phyloP scores from a whole-genome alignment of 2,113 vertebrate genomes.

The Chunga burmeisteri region DNA sequence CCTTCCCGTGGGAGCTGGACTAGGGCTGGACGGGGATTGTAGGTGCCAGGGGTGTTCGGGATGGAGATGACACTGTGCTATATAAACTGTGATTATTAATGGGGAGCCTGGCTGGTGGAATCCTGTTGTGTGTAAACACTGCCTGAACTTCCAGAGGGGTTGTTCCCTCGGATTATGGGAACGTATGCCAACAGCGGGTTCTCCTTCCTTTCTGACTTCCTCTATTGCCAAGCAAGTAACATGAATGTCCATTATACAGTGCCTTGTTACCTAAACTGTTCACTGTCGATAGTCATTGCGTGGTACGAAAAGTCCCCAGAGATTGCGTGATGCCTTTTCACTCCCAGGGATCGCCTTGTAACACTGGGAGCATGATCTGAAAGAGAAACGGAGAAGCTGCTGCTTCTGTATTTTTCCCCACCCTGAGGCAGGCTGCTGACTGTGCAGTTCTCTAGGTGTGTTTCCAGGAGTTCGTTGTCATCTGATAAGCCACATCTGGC shows the following conservation, averaged over 20 bases:
- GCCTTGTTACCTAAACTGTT: background rate
- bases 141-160: background rate
- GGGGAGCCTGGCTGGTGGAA: background rate
- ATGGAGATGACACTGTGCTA: background rate
- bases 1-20: background rate
- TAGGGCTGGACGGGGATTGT: background rate
- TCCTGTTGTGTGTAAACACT: background rate
- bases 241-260: background rate
- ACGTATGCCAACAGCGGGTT: background rate
- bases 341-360: background rate
- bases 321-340: background rate
- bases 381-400: background rate
- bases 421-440: background rate
- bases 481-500: background rate
- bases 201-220: background rate
- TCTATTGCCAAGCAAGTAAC: background rate
- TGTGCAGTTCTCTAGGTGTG: background rate
- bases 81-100: background rate
- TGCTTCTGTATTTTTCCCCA: background rate
- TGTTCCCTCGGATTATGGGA: background rate
- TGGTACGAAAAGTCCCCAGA: background rate
- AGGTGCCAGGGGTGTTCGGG: background rate
- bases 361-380: background rate
- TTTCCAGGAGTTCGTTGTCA: background rate
- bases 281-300: accelerated